Percentiles rank a stretch among this genome's conserved stretches.
phyloP scores from a whole-genome alignment of 2,113 vertebrate species.

The Myrmecobius fasciatus region DNA sequence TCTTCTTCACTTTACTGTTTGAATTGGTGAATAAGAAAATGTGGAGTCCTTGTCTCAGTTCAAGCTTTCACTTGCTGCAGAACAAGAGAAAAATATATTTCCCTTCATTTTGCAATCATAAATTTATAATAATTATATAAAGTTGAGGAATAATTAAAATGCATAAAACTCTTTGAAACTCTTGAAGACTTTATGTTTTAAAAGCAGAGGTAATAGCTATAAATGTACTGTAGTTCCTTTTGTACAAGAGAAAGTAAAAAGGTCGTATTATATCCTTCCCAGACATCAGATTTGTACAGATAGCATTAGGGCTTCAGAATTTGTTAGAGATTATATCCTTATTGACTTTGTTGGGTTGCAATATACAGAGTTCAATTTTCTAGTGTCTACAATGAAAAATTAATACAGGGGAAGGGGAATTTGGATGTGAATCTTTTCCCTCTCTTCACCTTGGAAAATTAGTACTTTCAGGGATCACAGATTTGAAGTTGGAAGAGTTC shows the following conservation, averaged over 20 bases:
- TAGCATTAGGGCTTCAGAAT: not conserved
- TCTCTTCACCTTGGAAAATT: not conserved
- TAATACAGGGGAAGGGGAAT: conserved; percentile 11
- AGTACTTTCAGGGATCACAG: not conserved
- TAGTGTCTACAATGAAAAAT: conserved; percentile 11
- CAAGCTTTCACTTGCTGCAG: not conserved
- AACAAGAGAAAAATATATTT: not conserved
- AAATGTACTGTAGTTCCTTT: not conserved
- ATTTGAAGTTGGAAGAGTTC: not conserved
- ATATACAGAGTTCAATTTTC: conserved; percentile 22
- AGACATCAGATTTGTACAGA: not conserved
- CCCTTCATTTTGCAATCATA: not conserved
- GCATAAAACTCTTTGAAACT: not conserved
- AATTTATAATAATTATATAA: too few species aligned
- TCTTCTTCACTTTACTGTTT: not conserved
- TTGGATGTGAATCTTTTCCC: conserved; percentile 3
- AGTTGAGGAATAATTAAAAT: not conserved
- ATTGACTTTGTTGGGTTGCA: conserved; percentile 44
- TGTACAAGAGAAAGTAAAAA: not conserved
- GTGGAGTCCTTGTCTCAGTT: not conserved
- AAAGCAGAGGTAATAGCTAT: not conserved
- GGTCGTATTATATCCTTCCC: not conserved
- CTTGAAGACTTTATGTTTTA: not conserved
- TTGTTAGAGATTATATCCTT: conserved; percentile 48
- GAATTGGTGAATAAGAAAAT: not conserved